Evolutionary conservation across 2,888 invertebrate species (phyloP).

Genomic region (Brachyptera risi): DNA sequence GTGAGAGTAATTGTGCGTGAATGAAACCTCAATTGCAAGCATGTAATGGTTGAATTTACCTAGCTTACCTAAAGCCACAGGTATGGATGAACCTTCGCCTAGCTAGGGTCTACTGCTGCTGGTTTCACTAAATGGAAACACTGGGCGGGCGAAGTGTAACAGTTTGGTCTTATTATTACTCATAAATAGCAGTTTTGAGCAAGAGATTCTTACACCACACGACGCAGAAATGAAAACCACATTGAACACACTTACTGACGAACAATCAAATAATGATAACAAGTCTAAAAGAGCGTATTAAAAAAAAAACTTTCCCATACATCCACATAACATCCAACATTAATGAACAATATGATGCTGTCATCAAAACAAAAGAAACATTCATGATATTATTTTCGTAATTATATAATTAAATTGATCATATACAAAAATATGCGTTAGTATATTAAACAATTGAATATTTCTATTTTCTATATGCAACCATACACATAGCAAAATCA

Average conservation of each 20-base stretch:
- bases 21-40: too few relatives aligned
- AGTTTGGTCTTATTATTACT: neutral
- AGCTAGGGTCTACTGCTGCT: constrained; percentile 13
- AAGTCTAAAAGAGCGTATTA: neutral
- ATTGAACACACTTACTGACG: too few relatives aligned
- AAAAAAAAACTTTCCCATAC: constrained; percentile 29
- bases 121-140: constrained; percentile 16
- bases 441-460: neutral
- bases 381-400: constrained; percentile 17
- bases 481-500: too few relatives aligned
- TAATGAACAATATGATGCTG: constrained; percentile 63
- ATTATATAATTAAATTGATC: neutral
- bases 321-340: constrained; percentile 52
- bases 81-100: too few relatives aligned
- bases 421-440: neutral
- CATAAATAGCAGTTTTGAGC: neutral
- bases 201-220: too few relatives aligned
- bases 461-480: constrained; percentile 1
- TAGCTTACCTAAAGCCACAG: constrained; percentile 27
- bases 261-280: too few relatives aligned
- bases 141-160: constrained; percentile 27
- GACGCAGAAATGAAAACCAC: too few relatives aligned
- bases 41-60: too few relatives aligned
- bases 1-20: too few relatives aligned
- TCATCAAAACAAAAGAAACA: constrained; percentile 41